Evolutionary conservation across 2,888 invertebrate species (phyloP), one percentile per base, ranked within the genome.

Genomic region (Tricholauxania praeusta): DNA sequence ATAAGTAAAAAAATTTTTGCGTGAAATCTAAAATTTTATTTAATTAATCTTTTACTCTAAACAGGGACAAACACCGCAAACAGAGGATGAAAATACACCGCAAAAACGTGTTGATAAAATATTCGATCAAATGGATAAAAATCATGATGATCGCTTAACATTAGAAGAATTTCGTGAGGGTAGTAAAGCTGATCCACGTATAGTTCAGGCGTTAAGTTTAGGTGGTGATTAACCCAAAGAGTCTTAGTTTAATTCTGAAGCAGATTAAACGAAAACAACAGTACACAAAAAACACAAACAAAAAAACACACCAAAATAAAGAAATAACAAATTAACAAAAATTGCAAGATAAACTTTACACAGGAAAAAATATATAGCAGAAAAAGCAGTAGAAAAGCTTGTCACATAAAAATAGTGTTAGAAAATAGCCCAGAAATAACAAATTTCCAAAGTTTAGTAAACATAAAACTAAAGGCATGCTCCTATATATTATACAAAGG

Each of bases 51-150:
- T 32, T 12, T 62, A 39, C 39, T 10, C 10, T 47, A 7, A 6
- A n/a, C 63, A 95, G 95, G 95, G 95, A 17, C 95, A 95, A 86
- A 93, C 93, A 78, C 95, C 95, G 52, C 92, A 92, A 81, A 91
- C 94, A 6, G 95, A 95, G 82, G 95, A 95, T 84, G 95, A 95
- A 83, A 95, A 95, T 87, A 95, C 95, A 71, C 95, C 95, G 6
- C 95, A 97, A 87, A 96, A 96, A 87, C 91, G 97, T 84, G 97
- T 98, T 77, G 97, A 98, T 89, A 96, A 97, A 89, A 98, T 98
- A 86, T 98, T 98, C 89, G 96, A 97, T 88, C 97, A 97, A 87
- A 97, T 98, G 97, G 98, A 98, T 89, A 98, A 95, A 90, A 97
- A 98, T 87, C 96, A 97, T 89, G 98, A 98, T 88, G 97, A 98